These are phyloP conservation scores for Agapetus fuscipes DNA, from an alignment of 2,888 invertebrate genomes.

Conservation along the genomic window DNA sequence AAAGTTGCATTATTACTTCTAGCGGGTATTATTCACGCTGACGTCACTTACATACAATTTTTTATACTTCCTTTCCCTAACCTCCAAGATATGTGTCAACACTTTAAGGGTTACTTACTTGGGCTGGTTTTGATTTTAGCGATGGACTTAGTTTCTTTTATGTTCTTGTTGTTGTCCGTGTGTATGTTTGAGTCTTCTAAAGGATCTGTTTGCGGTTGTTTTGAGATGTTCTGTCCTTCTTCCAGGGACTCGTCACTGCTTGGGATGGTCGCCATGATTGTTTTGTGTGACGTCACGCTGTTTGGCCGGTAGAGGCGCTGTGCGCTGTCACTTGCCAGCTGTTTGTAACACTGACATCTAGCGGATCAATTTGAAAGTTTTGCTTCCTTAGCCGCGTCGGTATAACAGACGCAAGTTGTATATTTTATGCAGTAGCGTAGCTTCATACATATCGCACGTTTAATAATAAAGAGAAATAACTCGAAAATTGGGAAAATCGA, in stretches of 20 bases:
- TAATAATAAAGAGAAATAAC: no score
- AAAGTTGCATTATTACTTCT: background rate
- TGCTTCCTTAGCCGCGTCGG: no score
- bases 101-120: background rate
- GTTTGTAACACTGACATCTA: constrained; percentile 4
- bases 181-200: background rate
- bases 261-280: constrained; percentile 13
- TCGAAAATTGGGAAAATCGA: no score
- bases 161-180: background rate
- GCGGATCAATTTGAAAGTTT: no score
- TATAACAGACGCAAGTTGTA: no score
- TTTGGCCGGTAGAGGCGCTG: constrained; percentile 6
- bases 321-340: constrained; percentile 4
- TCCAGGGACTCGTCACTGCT: constrained; percentile 9
- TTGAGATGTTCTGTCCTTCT: constrained; percentile 5
- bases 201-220: constrained; percentile 8
- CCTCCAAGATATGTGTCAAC: constrained; percentile 1
- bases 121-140: background rate
- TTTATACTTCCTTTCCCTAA: constrained; percentile 9
- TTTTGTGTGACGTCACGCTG: constrained; percentile 6
- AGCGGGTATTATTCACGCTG: constrained; percentile 3
- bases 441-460: no score
- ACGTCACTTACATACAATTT: constrained; percentile 10
- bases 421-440: no score
- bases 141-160: background rate